Evolutionary conservation across 35 echinoderm and acorn worm species (phyloP), one percentile per base, ranked within the genome.

Genomic region (Hemicentrotus pulcherrimus): DNA sequence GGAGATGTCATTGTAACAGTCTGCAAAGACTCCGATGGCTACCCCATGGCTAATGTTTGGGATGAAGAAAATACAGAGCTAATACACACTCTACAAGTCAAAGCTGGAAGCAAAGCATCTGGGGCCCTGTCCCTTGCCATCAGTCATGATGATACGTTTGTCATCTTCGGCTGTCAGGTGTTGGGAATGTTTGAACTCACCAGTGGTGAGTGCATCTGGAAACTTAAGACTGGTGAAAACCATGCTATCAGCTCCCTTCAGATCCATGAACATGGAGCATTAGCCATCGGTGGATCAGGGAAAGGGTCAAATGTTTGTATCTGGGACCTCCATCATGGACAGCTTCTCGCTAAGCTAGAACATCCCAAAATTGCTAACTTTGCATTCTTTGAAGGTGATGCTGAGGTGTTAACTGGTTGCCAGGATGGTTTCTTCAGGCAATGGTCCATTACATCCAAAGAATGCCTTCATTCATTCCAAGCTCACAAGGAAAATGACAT

Each of bases 11-110:
- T 98, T 31, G 47, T 98, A 32, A 97, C 97, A 15, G 95, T 58
- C 32, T 98, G 96, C 96, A 94, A 97, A 86, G 96, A 96, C 78
- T 47, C 32, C 31, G 35, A 96, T 46, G 94, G 91, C 19, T 61
- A 96, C 10, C 95, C 95, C 28, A 96, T 98, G 95, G 91, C 95
- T 47, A 97, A 96, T 30, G 94, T 98, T 24, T 98, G 97, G 97
- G 94, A 98, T 86, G 46, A 94, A 47, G 89, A 92, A 47, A 98
- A 91, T 18, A 85, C 88, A 86, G 97, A 98, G 59, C 93, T 98
- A 24, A 94, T 97, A 61, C 96, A 98, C 41, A 96, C 96, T 28
- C 52, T 96, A 33, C 96, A 96, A 24, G 35, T 61, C 47, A 92
- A 48, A 47, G 59, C 31, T 14, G 32, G 85, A 46, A 65, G 58